phyloP scores from a whole-genome alignment of 2,888 invertebrate species.

The Epirrhoe tristata region DNA sequence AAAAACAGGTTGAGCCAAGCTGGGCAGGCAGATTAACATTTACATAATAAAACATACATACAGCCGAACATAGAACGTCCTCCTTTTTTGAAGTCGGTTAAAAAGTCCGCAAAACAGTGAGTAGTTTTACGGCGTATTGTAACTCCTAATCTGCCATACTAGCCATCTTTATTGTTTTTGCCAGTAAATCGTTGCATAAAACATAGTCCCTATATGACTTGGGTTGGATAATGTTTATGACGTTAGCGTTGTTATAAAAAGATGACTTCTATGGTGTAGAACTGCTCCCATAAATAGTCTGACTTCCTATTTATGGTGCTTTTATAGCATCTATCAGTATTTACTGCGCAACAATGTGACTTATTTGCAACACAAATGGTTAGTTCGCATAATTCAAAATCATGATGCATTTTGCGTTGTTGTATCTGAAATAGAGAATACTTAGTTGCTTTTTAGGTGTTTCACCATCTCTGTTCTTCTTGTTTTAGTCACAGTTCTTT shows the following conservation, averaged over 20 bases:
- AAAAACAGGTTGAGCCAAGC: no score
- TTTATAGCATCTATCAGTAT: slow-evolving; percentile 12
- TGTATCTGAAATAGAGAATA: neutral
- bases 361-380: slow-evolving; percentile 5
- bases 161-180: neutral
- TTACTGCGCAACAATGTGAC: slow-evolving; percentile 13
- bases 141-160: neutral
- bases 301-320: slow-evolving; percentile 14
- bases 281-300: slow-evolving; percentile 11
- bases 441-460: neutral
- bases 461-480: no score
- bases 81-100: no score
- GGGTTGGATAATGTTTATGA: neutral
- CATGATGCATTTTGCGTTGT: slow-evolving; percentile 3
- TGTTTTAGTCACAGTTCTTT: no score
- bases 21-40: no score
- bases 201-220: slow-evolving; percentile 3
- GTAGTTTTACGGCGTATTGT: neutral
- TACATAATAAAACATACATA: no score
- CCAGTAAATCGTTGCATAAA: slow-evolving; percentile 2
- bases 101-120: no score
- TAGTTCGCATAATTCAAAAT: neutral
- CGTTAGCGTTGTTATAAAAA: slow-evolving; percentile 3
- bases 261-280: neutral
- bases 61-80: no score